Evolutionary conservation across 2,113 vertebrate species (phyloP).

Genomic region (Irena cyanogastra): DNA sequence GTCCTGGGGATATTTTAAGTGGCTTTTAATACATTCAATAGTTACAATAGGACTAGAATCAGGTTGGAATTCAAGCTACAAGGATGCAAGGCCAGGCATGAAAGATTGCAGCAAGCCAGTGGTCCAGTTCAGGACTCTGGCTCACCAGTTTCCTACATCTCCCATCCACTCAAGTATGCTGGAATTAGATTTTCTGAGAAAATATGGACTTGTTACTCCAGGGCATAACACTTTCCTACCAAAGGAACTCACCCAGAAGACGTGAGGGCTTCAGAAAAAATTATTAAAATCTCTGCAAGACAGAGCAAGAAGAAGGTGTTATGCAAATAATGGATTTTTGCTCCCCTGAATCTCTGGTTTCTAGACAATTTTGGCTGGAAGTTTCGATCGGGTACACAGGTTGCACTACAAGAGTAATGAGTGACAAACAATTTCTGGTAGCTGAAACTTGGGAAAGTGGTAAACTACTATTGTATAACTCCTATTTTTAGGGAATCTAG

Average conservation of each 20-base stretch:
- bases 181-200: not conserved
- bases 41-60: not conserved
- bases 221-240: not conserved
- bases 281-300: not conserved
- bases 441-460: not conserved
- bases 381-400: not conserved
- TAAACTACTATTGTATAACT: not conserved
- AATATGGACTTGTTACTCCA: not conserved
- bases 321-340: not conserved
- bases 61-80: not conserved
- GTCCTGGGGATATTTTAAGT: not conserved
- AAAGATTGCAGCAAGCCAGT: not conserved
- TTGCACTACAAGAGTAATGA: not conserved
- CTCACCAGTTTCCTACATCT: rapidly evolving
- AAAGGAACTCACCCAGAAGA: not conserved
- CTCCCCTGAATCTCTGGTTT: not conserved
- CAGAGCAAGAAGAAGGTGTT: not conserved
- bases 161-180: not conserved
- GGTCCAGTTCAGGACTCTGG: not conserved
- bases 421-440: not conserved
- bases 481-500: not conserved
- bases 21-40: not conserved
- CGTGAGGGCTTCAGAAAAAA: not conserved
- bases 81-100: not conserved
- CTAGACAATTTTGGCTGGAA: not conserved